Percentiles rank a stretch among this genome's conserved stretches.
phyloP scores from a whole-genome alignment of 2,797 vertebrate species.

The Dromococcyx pavoninus region DNA sequence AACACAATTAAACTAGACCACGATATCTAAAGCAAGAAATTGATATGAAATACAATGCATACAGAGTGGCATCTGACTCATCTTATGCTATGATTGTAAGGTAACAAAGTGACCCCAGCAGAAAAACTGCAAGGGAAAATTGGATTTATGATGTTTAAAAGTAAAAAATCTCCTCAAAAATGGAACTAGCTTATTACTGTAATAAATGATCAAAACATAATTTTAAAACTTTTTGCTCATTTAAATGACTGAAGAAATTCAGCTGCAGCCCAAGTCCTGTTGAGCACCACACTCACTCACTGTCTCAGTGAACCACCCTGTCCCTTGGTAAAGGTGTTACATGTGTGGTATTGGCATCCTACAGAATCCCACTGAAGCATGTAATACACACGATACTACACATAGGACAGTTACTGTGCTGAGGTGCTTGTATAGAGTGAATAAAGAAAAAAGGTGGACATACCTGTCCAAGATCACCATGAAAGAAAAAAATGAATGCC shows the following conservation, averaged over 20 bases:
- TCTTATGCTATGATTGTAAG: background rate
- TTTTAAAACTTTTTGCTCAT: background rate
- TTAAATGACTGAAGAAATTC: background rate
- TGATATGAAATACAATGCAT: background rate
- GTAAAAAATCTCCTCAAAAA: background rate
- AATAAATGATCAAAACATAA: background rate
- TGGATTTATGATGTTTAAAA: background rate
- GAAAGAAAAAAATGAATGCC: background rate
- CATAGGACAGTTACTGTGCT: background rate
- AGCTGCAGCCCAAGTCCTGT: background rate
- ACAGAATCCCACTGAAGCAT: background rate
- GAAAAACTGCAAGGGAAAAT: background rate
- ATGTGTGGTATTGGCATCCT: background rate
- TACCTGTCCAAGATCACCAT: background rate
- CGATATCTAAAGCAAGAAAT: background rate
- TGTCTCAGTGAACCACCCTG: background rate
- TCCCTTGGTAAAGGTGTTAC: rapidly evolving
- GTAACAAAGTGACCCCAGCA: background rate
- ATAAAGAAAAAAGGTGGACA: background rate
- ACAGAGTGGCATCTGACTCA: background rate
- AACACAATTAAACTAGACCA: background rate
- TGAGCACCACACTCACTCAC: background rate
- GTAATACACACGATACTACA: rapidly evolving
- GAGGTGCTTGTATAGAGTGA: background rate
- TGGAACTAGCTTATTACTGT: background rate